Conservation (phyloP, 2,113 vertebrate genomes). For the Microtus ochrogaster region DNA sequence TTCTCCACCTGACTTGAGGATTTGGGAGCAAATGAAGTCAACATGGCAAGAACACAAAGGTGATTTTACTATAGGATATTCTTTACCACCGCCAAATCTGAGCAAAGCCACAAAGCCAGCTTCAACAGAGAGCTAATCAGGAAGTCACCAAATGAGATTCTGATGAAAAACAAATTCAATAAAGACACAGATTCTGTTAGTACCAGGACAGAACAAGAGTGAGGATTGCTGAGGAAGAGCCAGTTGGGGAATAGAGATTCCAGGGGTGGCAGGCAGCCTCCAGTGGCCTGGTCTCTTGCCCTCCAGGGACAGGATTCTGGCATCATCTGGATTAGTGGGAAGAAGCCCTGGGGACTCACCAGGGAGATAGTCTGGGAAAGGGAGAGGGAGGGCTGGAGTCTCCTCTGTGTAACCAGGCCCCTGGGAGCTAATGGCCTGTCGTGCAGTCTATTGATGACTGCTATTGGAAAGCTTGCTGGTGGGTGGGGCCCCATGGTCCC, state of each 20-base stretch:
- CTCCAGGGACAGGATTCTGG: background rate
- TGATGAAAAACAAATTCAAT: constrained; percentile 65
- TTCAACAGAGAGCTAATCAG: constrained; percentile 63
- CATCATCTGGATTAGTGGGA: background rate
- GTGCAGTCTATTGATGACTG: background rate
- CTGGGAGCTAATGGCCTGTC: background rate
- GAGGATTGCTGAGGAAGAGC: background rate
- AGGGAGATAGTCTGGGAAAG: background rate
- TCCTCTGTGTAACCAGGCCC: background rate
- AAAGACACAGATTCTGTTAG: constrained; percentile 33
- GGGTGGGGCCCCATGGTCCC: no score
- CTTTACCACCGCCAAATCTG: background rate
- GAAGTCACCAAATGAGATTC: constrained; percentile 60
- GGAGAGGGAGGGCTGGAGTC: background rate
- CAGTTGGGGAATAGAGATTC: rapidly evolving
- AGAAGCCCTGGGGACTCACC: background rate
- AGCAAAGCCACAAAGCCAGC: constrained; percentile 57
- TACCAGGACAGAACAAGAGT: background rate
- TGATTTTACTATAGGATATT: background rate
- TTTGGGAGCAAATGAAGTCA: constrained; percentile 9
- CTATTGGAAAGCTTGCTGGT: background rate
- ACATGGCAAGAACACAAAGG: background rate
- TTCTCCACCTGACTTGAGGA: background rate
- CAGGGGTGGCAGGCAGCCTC: background rate
- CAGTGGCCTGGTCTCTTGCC: background rate